Evolutionary conservation across 2,888 invertebrate genomes (phyloP).

Genomic region (Bhutanitis thaidina): DNA sequence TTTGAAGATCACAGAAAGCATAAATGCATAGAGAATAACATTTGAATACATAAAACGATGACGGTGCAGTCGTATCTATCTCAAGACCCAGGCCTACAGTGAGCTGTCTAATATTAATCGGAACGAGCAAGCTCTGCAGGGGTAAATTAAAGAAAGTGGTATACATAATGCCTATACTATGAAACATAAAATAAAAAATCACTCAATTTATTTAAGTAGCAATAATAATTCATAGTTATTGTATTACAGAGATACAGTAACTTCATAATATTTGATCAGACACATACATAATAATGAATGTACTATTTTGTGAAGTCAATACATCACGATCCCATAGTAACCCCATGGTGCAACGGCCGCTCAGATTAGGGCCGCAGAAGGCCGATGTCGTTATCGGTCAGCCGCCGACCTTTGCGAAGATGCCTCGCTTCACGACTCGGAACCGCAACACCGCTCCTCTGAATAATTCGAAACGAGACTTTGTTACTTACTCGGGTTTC

Average conservation of each 20-base stretch:
- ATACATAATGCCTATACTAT: no score
- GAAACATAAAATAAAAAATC: no score
- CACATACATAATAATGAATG: constrained; percentile 19
- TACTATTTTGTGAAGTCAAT: constrained; percentile 14
- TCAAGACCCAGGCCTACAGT: no score
- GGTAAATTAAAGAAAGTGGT: no score
- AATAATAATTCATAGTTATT: background rate
- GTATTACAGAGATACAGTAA: background rate
- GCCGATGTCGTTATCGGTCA: constrained; percentile 76
- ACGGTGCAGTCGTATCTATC: no score
- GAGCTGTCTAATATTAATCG: no score
- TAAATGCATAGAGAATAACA: no score
- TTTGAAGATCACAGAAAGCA: no score
- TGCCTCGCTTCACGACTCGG: constrained; percentile 37
- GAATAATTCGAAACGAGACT: constrained; percentile 9
- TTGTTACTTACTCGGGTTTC: background rate
- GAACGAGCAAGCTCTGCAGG: no score
- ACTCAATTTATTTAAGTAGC: no score
- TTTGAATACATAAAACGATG: no score
- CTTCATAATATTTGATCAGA: constrained; percentile 29
- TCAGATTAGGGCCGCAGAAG: constrained; percentile 55
- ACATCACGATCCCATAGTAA: constrained; percentile 21
- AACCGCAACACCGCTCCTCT: constrained; percentile 13
- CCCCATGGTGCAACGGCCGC: constrained; percentile 44
- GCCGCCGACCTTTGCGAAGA: constrained; percentile 64